Base-by-base conservation (phyloP, 2,888 invertebrate genomes). In the Salticus scenicus region DNA sequence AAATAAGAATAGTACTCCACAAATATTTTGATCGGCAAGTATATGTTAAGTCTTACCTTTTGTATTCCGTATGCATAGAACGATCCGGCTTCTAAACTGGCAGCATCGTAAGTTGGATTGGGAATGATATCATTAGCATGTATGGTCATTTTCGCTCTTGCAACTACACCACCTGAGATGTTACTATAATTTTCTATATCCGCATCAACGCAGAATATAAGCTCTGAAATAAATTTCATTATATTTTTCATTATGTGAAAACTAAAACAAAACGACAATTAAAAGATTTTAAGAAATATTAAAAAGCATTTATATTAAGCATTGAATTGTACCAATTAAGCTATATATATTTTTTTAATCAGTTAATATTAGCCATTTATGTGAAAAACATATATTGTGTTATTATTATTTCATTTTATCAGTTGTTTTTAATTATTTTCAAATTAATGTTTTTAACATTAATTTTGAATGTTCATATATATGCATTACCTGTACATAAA, bases 111-210 rank as follows among this genome's bases (percentile, higher is more conserved):
- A 0, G 72, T 76, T 10, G 87, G 87, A 8, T 87, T 87, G 4
- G 87, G 87, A 12, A 87, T 77, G 12, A 78, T 81, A 28, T 87
- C 81, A 37, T 78, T 72, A 17, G 67, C 73, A 47, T 87, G 87
- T 14, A 87, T 82, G 0, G 64, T 66, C 81, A 87, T 74, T 27
- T 47, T 30, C 0, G 73, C 57, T 33, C 80, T 66, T n/a, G 76
- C 83, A 1, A 76, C 71, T 2, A 77, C 72, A 0, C 63, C 27
- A 8, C 70, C 82, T 2, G 73, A 47, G 7, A 77, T 28, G 17
- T 81, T 77, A 31, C 71, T 82, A 57, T 87, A 81, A 30, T 87
- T 82, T 8, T 73, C 51, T 0, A 71, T 31, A 31, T 87, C 87
- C 37, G 78, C 64, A 31, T 87, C 78, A 28, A 87, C 47, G 47